Base-by-base conservation (phyloP, 2,113 vertebrate genomes). In the Poeciliopsis retropinna region DNA sequence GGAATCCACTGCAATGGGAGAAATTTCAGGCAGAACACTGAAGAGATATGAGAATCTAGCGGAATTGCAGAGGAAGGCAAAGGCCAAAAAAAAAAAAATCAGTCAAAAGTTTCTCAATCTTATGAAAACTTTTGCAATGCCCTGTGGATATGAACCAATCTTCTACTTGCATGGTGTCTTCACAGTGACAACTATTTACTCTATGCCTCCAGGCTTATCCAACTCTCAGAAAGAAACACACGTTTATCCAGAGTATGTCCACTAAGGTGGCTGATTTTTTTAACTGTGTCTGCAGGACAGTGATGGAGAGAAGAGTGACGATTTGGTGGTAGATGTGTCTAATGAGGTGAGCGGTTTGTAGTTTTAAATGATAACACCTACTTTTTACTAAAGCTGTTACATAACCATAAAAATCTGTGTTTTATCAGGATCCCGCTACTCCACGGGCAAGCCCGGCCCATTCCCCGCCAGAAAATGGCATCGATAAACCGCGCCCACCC, bases 261-360 rank as follows among this genome's bases (percentile, higher is more conserved):
- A 3, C 67, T 27, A 17, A n/a, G 25, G 41, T 70, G 30, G 67
- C 31, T 64, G 28, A 74, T 83, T 10, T 31, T 72, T 51, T 31
- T 34, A 27, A 22, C 74, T 71, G 29, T 64, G 75, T 63, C 78
- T 54, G 39, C 94, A 99, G 97, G 97, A 99, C 94, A 98, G 97
- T 51, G 97, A 99, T 0, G 97, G 97, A n/a, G 97, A 99, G 92
- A 99, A 99, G 85, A 99, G 97, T 17, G 97, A 99, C 0, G 97
- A 99, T 80, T 93, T 99, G 80, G 97, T 99, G 83, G 97, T 99
- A 0, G 97, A 99, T 0, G 97, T 99, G 75, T 99, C 97, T 77
- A 98, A 98, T 0, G 97, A 99, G 96, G 97, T 98, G 83, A 93
- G 90, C 41, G 25, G 14, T 29, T 12, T 37, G 32, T 54, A n/a